Evolutionary conservation across 23 tunicate species (phyloP).

Genomic region (Trididemnum nubilum): DNA sequence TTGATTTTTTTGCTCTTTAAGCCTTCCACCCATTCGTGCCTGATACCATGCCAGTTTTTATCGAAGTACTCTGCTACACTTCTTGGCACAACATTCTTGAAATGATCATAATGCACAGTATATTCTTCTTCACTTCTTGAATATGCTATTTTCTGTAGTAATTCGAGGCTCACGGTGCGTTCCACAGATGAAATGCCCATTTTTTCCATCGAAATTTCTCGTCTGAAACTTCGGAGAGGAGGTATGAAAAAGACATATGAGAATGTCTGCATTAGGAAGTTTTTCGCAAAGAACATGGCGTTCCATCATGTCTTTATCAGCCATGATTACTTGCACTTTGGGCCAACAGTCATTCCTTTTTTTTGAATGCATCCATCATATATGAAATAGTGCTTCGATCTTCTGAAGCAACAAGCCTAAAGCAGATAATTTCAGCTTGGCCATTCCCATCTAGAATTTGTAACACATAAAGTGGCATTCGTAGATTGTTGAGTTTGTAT

Average conservation of each 20-base stretch:
- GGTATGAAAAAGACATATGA: conserved; percentile 14
- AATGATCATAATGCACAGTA: too few relatives aligned
- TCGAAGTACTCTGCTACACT: too few relatives aligned
- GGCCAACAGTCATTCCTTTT: background rate
- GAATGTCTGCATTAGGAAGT: background rate
- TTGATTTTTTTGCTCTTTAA: too few relatives aligned
- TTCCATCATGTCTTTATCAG: background rate
- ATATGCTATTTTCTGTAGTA: background rate
- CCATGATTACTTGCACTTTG: background rate
- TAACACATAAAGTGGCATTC: conserved; percentile 10
- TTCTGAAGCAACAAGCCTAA: conserved; percentile 24
- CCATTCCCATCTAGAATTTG: too few relatives aligned
- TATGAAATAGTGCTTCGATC: background rate
- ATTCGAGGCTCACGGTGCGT: background rate
- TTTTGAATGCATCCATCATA: background rate
- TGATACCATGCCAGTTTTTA: too few relatives aligned
- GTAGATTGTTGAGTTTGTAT: background rate
- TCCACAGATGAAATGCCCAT: background rate
- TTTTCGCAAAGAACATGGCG: background rate
- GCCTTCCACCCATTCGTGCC: conserved; percentile 11
- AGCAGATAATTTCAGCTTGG: conserved; percentile 32
- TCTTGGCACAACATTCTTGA: too few relatives aligned
- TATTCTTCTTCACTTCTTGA: background rate
- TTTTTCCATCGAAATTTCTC: background rate
- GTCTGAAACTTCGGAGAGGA: background rate